Evolutionary conservation across 1,140 invertebrate species (phyloP), one percentile per base, ranked within the genome.

Genomic region (Lepidostoma basale): DNA sequence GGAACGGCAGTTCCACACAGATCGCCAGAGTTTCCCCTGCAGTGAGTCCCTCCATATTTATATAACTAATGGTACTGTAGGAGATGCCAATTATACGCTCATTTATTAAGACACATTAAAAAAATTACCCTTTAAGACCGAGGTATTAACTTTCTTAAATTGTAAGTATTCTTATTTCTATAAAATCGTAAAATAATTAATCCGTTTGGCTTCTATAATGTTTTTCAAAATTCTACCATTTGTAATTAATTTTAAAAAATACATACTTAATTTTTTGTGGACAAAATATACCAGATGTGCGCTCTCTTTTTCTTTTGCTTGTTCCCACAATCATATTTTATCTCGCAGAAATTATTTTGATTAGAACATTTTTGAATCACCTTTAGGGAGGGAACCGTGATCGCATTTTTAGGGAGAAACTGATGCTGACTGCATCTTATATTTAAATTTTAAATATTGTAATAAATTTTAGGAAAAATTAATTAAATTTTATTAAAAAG

Each of bases 1-100:
- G 80, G 14, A 80, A 80, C 68, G 73, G 77, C 26, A 81, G 81
- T 69, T 74, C 76, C 4, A 72, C 74, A 25, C 77, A 79, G 3
- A 65, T 72, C 33, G 40, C 71, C 3, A 40, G 66, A 22, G 64
- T 45, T 9, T 69, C 71, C 0, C 67, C 71, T 12, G 71, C 63
- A 18, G 71, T 73, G 58, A 68, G 60, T 44, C 12, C n/a, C n/a
- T n/a, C n/a, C n/a, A n/a, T n/a, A n/a, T n/a, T n/a, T n/a, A 16
- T 60, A 25, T 16, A 60, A 12, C 39, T 12, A 60, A 40, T 14
- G 8, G 28, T 40, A 10, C 33, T 60, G 12, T 54, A 22, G 9
- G 18, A 18, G 6, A 33, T 14, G 4, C 18, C 26, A 3, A 36
- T 62, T 39, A 4, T 14, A 8, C 40, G 3, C 22, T 23, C 8